Conservation (phyloP, 2,797 vertebrate species). For the Macropodus opercularis region DNA sequence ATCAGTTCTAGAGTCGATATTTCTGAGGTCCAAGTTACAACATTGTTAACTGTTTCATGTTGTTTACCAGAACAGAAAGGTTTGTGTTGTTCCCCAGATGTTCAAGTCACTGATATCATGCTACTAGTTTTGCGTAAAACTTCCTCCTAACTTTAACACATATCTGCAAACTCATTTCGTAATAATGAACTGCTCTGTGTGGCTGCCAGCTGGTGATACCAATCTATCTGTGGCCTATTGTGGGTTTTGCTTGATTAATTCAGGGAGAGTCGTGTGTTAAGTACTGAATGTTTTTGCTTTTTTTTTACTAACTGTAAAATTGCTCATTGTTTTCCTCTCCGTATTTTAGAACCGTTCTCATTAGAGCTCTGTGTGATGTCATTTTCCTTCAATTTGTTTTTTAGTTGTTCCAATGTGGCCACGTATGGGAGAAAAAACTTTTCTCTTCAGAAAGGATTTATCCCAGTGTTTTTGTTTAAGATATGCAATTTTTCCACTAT, state of each 20-base stretch:
- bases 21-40: neutral
- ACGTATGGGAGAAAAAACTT: neutral
- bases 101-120: too few relatives aligned
- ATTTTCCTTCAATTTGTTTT: neutral
- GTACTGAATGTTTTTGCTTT: conserved; percentile 6
- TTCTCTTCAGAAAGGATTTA: too few relatives aligned
- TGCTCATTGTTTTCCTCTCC: conserved; percentile 9
- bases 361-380: neutral
- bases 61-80: neutral
- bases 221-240: conserved; percentile 35
- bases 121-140: conserved; percentile 21
- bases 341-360: conserved; percentile 3
- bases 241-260: conserved; percentile 42
- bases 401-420: neutral
- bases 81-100: neutral
- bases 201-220: conserved; percentile 43
- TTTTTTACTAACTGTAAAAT: conserved; percentile 23
- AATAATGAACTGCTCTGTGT: conserved; percentile 48
- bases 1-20: conserved; percentile 4
- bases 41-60: neutral
- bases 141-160: conserved; percentile 26
- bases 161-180: conserved; percentile 35
- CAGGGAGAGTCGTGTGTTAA: conserved; percentile 28
- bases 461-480: too few relatives aligned
- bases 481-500: too few relatives aligned